phyloP scores from a whole-genome alignment of 2,888 invertebrate species.

The Drosophila flavopinicola region DNA sequence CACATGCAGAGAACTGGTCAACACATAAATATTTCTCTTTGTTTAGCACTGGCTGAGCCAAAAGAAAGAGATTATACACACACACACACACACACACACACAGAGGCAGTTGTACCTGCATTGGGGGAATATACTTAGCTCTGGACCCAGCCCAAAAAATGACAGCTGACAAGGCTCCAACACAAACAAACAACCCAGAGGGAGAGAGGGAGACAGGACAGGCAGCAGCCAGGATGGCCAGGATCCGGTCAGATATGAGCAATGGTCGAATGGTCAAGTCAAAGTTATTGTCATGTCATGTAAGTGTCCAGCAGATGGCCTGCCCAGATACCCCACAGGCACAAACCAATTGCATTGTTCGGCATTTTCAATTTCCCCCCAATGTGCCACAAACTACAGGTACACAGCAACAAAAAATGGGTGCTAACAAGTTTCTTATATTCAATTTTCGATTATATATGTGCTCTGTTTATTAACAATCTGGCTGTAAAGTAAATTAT shows the following conservation, averaged over 20 bases:
- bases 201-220: not conserved
- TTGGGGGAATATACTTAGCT: constrained; percentile 4
- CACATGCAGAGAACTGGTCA: constrained; percentile 47
- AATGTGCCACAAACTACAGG: constrained; percentile 24
- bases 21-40: constrained; percentile 78
- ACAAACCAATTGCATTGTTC: constrained; percentile 24
- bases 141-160: constrained; percentile 11
- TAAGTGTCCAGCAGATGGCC: constrained; percentile 61
- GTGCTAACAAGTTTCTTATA: too few species aligned
- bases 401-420: not conserved
- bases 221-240: not conserved
- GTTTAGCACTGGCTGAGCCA: constrained; percentile 52
- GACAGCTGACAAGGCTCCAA: constrained; percentile 14
- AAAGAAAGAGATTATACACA: constrained; percentile 40
- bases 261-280: constrained; percentile 80
- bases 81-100: constrained; percentile 17
- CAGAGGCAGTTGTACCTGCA: constrained; percentile 12
- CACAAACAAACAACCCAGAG: constrained; percentile 35
- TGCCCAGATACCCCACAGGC: constrained; percentile 11
- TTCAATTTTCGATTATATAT: too few species aligned
- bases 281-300: constrained; percentile 80
- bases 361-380: constrained; percentile 50
- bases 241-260: constrained; percentile 64
- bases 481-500: too few species aligned
- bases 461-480: too few species aligned